phyloP scores from a whole-genome alignment of 2,888 invertebrate genomes.

The Zygaena filipendulae region DNA sequence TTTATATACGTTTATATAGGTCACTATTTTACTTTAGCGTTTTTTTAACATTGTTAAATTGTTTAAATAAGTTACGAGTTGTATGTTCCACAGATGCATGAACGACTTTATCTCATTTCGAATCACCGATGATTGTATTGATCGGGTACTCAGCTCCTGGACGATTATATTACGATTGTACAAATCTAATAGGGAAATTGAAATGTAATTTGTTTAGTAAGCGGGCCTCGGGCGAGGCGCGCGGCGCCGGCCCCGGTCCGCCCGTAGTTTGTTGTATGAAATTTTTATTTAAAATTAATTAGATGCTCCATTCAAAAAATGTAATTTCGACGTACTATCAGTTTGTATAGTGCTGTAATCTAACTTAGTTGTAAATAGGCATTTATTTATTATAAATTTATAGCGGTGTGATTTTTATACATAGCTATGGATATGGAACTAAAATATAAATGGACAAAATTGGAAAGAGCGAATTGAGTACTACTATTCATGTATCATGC shows the following conservation, averaged over 20 bases:
- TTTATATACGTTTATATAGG: slow-evolving; percentile 53
- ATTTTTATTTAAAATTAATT: slow-evolving; percentile 50
- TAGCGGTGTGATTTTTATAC: slow-evolving; percentile 65
- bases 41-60: slow-evolving; percentile 63
- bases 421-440: slow-evolving; percentile 61
- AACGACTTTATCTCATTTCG: slow-evolving; percentile 54
- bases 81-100: slow-evolving; percentile 59
- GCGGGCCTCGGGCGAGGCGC: slow-evolving; percentile 24
- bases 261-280: slow-evolving; percentile 52
- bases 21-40: slow-evolving; percentile 60
- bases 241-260: slow-evolving; percentile 22
- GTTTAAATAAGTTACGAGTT: slow-evolving; percentile 64
- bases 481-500: slow-evolving; percentile 46
- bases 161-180: slow-evolving; percentile 61
- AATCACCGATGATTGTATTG: slow-evolving; percentile 49
- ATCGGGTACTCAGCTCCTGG: slow-evolving; percentile 57
- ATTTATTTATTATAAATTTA: slow-evolving; percentile 69
- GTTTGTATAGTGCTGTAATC: slow-evolving; percentile 69
- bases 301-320: slow-evolving; percentile 59
- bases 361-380: slow-evolving; percentile 70
- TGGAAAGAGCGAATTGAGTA: slow-evolving; percentile 51
- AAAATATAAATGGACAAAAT: slow-evolving; percentile 39
- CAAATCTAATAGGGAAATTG: slow-evolving; percentile 51
- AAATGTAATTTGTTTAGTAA: slow-evolving; percentile 48
- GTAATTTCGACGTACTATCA: slow-evolving; percentile 64